A percentile compares a stretch with the other conserved stretches of the same genome.
Evolutionary conservation across 2,888 invertebrate genomes (phyloP).

Genomic region (Scaptodrosophila latifasciaeformis): DNA sequence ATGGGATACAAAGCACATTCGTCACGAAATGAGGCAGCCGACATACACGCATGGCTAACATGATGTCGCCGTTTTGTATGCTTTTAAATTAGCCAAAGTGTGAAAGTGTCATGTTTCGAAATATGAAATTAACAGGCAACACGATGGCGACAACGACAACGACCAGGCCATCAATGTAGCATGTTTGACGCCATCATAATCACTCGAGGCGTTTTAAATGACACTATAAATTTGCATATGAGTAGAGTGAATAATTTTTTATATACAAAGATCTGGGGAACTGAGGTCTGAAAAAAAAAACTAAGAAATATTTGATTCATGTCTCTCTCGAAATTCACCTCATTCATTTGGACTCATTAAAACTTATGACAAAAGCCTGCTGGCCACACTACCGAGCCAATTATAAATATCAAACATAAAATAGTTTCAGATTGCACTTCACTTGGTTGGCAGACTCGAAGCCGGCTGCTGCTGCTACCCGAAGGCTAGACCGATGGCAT

Average conservation of each 20-base stretch:
- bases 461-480: neutral
- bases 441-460: neutral
- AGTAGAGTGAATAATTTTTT: no score
- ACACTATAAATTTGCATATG: no score
- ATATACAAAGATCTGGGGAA: no score
- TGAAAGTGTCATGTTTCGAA: constrained; percentile 71
- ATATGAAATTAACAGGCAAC: constrained; percentile 62
- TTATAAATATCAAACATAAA: no score
- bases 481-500: constrained; percentile 9
- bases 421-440: constrained; percentile 25
- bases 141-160: neutral
- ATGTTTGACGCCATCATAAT: no score
- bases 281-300: no score
- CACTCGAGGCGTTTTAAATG: no score
- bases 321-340: no score
- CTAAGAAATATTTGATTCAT: no score
- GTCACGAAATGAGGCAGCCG: constrained; percentile 51
- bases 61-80: constrained; percentile 61
- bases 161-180: neutral
- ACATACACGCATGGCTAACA: constrained; percentile 1
- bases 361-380: constrained; percentile 8
- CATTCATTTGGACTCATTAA: constrained; percentile 20
- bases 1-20: constrained; percentile 49
- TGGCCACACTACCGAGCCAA: no score
- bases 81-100: constrained; percentile 71